These are phyloP conservation scores for Phataginus tricuspis DNA, from an alignment of 2,797 vertebrate genomes.

Conservation along the genomic window DNA sequence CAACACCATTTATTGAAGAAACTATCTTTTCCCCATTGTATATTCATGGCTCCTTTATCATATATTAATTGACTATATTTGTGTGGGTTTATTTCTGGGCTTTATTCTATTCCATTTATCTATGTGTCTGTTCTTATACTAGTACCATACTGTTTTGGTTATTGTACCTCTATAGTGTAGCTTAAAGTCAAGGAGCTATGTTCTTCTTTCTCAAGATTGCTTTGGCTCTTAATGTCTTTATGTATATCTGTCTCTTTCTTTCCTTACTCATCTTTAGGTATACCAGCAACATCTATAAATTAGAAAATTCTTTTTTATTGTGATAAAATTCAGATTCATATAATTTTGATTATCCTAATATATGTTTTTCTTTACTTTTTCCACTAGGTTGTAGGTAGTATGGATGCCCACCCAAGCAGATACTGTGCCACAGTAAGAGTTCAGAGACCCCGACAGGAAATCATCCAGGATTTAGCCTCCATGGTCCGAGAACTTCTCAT, in stretches of 20 bases:
- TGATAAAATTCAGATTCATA: background rate
- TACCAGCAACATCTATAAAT: background rate
- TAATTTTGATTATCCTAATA: background rate
- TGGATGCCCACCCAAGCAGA: slow-evolving; percentile 98
- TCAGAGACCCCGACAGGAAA: slow-evolving; percentile 97
- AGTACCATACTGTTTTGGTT: too few relatives aligned
- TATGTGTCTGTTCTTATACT: too few relatives aligned
- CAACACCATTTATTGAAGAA: too few relatives aligned
- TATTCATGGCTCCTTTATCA: too few relatives aligned
- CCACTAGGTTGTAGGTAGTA: slow-evolving; percentile 96
- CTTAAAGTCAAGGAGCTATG: too few relatives aligned
- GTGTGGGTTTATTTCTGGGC: too few relatives aligned
- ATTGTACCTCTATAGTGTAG: too few relatives aligned
- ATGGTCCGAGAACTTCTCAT: slow-evolving; percentile 99
- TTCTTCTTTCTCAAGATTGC: too few relatives aligned
- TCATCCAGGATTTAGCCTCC: slow-evolving; percentile 97
- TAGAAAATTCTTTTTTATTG: background rate
- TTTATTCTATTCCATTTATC: too few relatives aligned
- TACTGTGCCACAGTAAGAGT: slow-evolving; percentile 99
- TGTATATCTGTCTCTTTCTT: background rate
- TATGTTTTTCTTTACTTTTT: slow-evolving; percentile 26
- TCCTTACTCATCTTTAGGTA: background rate
- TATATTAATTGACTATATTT: too few relatives aligned
- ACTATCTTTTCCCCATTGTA: too few relatives aligned
- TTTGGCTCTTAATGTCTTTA: background rate